phyloP scores from a whole-genome alignment of 2,797 vertebrate species.

The Podarcis siculus region DNA sequence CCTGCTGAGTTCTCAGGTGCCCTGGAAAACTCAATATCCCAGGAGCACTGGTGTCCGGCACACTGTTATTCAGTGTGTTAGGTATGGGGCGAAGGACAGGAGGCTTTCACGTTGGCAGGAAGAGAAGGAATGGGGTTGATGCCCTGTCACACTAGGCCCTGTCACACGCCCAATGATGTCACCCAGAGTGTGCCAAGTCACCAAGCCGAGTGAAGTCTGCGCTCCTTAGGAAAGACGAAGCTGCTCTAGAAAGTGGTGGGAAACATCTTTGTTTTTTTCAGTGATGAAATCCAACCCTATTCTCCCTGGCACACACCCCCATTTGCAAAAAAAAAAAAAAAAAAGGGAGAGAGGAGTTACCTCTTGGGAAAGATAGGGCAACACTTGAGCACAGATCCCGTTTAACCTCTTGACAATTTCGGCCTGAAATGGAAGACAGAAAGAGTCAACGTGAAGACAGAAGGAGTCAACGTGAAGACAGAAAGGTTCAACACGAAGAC shows the following conservation, averaged over 20 bases:
- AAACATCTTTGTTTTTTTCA: too few relatives aligned
- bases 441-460: not conserved
- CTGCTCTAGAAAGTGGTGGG: too few relatives aligned
- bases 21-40: not conserved
- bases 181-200: not conserved
- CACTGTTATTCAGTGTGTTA: not conserved
- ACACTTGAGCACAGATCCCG: constrained; percentile 96
- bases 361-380: constrained; percentile 98
- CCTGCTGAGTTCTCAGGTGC: not conserved
- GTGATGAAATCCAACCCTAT: not conserved
- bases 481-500: not conserved
- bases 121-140: not conserved
- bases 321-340: not conserved
- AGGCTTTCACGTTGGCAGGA: not conserved
- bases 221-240: not conserved
- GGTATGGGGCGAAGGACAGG: not conserved
- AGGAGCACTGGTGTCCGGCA: not conserved
- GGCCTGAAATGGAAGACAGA: constrained; percentile 77
- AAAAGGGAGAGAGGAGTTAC: constrained; percentile 72
- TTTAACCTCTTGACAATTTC: constrained; percentile 98
- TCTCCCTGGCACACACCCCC: too few relatives aligned
- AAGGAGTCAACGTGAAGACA: not conserved
- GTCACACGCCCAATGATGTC: not conserved
- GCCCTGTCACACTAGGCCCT: not conserved
- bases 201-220: not conserved